Base-by-base conservation (phyloP, 2,888 invertebrate species). In the Bombylius major region DNA sequence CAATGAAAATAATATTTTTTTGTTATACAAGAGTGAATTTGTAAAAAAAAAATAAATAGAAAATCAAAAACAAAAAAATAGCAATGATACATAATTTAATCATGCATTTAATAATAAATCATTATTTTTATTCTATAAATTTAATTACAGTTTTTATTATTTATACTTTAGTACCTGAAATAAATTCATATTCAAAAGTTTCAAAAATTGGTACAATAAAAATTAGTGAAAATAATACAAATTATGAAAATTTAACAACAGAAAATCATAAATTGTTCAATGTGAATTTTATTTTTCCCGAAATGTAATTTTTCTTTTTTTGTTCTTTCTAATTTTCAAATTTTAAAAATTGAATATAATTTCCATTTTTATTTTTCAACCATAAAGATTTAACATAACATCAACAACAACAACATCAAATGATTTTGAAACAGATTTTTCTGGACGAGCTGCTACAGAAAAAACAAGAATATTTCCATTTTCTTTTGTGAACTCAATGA, bases 221-320 rank as follows among this genome's bases (percentile, higher is more conserved):
- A 12, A 50, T 46, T 55, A 36, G 32, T 31, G 32, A 11, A 32
- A 8, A 8, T 47, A 13, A 13, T 64, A 62, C 47, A 67, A 67
- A n/a, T 61, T 57, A 50, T 61, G 55, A 33, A 56, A 52, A 23
- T 58, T 61, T 5, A 64, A 65, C 53, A 67, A 68, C 71, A 4
- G 67, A 70, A 54, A 67, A 72, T 4, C 71, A 62, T 50, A 71
- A 70, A 59, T 68, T 71, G 2, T 56, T 71, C 0, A 70, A 72
- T 60, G 66, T 69, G 62, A 71, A 72, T 65, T 63, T 73, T 59
- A 66, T 71, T 58, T 70, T 66, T 61, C 72, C 72, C 1, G 68
- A 65, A 63, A 66, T 63, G 73, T 73, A 66, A 32, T 14, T 50
- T 36, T 47, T 34, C 32, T 54, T 53, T 7, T 12, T 39, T 47